Evolutionary conservation across 2,113 vertebrate species (phyloP), one percentile per base, ranked within the genome.

Genomic region (Albula glossodonta): DNA sequence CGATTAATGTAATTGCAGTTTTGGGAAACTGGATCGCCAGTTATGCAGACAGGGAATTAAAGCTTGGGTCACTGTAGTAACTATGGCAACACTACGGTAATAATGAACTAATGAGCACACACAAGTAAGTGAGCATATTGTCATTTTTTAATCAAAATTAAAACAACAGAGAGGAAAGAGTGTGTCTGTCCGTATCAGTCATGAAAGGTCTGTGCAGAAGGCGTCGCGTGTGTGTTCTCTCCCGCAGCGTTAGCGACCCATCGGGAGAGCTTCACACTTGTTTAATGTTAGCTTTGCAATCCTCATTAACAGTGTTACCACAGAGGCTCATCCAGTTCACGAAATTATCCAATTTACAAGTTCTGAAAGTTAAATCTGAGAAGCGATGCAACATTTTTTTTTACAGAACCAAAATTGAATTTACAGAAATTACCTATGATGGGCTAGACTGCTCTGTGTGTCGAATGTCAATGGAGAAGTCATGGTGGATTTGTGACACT

Each of bases 351-450:
- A 82, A 88, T 84, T 87, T 77, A 87, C 93, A 95, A 90, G 74
- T 80, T 88, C 90, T 89, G 88, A 92, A 41, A 89, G 91, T 91
- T 91, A 90, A 92, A 92, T 91, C 90, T 90, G 89, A 94, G 89
- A 92, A 89, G 93, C 91, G 87, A 91, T 92, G 90, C 92, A 86
- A 91, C 90, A 4, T 80, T 80, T 53, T 52, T 81, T 53, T 81
- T 81, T 81, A 11, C 70, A 74, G 70, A 31, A 74, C 31, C 2
- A 25, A 92, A 92, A 90, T 87, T 91, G 86, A 50, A 89, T 80
- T 80, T 83, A 90, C 92, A 74, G 70, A 74, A 74, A 94, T 92
- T 91, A 93, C 92, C 92, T 86, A 93, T 79, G 81, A 86, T 78
- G 52, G 83, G 41, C 74, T 51, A 57, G 70, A 83, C 60, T 31